phyloP scores from a whole-genome alignment of 2,113 vertebrate genomes.

The Eulemur macaco region DNA sequence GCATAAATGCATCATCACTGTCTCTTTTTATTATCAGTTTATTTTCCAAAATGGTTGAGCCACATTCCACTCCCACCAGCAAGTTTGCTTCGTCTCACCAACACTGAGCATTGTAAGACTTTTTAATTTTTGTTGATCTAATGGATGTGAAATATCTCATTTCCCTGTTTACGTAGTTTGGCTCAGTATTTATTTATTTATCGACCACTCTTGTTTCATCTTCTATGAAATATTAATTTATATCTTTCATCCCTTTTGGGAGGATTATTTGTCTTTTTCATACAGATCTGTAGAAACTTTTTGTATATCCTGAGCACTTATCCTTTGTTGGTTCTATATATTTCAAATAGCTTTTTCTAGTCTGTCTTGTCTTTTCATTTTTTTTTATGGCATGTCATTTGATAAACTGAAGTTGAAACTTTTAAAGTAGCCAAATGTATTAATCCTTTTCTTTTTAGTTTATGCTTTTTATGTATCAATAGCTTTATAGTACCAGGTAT shows the following conservation, averaged over 20 bases:
- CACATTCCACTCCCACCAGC: background rate
- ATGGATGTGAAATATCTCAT: background rate
- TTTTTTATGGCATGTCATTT: background rate
- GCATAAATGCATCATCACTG: background rate
- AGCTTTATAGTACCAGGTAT: background rate
- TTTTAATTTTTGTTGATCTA: constrained; percentile 5
- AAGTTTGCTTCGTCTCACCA: background rate
- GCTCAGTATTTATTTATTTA: constrained; percentile 2
- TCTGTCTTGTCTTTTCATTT: background rate
- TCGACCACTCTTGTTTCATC: background rate
- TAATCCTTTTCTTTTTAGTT: background rate
- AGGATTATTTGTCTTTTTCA: background rate
- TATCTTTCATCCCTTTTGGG: background rate
- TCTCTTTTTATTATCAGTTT: background rate
- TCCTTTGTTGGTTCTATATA: background rate
- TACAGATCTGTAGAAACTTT: background rate
- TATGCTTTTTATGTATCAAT: background rate
- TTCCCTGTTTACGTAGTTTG: background rate
- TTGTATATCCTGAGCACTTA: background rate
- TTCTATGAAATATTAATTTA: background rate
- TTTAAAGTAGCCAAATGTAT: background rate
- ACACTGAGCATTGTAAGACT: background rate
- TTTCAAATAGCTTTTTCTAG: background rate
- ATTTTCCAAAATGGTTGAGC: background rate
- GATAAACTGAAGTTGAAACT: background rate